These are phyloP conservation scores for Coendou prehensilis DNA, from an alignment of 2,797 vertebrate genomes.

Conservation along the genomic window DNA sequence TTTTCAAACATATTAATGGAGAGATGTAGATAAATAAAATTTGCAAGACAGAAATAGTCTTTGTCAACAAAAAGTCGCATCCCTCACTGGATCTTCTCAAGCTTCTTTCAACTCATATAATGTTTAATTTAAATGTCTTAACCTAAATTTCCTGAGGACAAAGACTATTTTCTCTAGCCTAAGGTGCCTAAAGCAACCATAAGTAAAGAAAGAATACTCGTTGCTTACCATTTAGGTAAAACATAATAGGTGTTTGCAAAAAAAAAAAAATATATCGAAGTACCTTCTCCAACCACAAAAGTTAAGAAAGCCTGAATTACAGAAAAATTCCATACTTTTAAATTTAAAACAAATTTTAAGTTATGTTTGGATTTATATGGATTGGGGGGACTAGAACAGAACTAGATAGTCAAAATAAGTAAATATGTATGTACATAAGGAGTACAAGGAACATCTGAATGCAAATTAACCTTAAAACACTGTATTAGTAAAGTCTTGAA, in stretches of 20 bases:
- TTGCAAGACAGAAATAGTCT: background rate
- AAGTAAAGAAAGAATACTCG: background rate
- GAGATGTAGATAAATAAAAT: background rate
- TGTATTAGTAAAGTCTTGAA: background rate
- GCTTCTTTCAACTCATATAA: background rate
- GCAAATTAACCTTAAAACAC: background rate
- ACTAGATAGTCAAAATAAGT: background rate
- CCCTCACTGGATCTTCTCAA: background rate
- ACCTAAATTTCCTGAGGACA: background rate
- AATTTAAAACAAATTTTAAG: background rate
- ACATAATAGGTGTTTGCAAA: background rate
- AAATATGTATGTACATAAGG: background rate
- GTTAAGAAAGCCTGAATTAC: background rate
- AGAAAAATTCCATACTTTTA: background rate
- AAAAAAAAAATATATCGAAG: background rate
- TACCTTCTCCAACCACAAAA: background rate
- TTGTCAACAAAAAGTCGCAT: conserved; percentile 16
- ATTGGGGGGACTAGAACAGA: background rate
- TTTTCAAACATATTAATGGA: background rate
- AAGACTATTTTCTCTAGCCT: background rate
- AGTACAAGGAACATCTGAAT: background rate
- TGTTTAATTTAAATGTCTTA: conserved; percentile 24
- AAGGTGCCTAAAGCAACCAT: background rate
- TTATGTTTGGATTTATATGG: background rate
- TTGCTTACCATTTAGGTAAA: background rate